Conservation (phyloP, 2,797 vertebrate species). For the Momotus momota region DNA sequence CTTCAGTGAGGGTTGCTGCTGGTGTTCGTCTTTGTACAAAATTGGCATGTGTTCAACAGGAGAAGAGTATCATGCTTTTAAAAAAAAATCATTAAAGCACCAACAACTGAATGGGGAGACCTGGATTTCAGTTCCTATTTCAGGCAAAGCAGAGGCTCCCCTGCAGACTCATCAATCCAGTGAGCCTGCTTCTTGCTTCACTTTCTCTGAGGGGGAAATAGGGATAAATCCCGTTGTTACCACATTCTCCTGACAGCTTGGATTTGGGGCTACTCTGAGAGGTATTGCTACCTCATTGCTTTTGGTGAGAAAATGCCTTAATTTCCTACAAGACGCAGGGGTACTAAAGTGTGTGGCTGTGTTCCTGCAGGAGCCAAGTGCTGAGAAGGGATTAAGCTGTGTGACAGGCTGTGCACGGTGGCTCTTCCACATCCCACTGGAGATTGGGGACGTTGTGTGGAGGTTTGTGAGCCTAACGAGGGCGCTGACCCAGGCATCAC, state of each 20-base stretch:
- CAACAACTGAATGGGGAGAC: background rate
- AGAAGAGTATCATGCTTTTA: background rate
- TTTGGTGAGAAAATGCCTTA: background rate
- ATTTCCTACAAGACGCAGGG: background rate
- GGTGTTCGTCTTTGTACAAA: background rate
- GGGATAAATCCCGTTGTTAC: background rate
- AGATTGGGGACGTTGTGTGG: background rate
- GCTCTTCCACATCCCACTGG: background rate
- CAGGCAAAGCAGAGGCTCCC: background rate
- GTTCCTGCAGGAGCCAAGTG: background rate
- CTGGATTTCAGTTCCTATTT: background rate
- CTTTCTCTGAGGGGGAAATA: background rate
- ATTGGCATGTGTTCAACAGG: background rate
- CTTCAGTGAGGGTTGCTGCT: background rate
- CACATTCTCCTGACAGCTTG: background rate
- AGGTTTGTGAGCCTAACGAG: background rate
- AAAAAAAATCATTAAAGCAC: background rate
- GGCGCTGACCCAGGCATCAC: background rate
- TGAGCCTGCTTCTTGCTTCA: background rate
- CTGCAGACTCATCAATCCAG: background rate
- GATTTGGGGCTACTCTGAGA: background rate
- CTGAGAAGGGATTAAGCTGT: fast-evolving
- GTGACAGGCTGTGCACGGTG: background rate
- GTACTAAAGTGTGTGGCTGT: background rate
- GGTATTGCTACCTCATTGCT: background rate